Base-by-base conservation (phyloP, 2,888 invertebrate genomes). In the Cepaea hortensis region DNA sequence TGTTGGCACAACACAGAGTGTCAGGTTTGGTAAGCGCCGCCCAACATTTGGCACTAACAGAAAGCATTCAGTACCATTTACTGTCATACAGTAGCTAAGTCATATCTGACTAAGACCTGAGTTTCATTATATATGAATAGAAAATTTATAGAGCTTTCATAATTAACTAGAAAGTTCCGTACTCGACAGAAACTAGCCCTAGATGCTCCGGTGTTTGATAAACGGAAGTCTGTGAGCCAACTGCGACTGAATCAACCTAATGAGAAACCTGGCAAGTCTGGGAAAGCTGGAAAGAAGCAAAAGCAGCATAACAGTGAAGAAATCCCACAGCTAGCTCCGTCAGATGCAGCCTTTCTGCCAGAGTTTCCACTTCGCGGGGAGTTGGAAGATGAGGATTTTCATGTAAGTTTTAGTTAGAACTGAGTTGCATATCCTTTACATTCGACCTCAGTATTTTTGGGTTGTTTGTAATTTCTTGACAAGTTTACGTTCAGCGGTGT, bases 301-400 rank as follows among this genome's bases (percentile, higher is more conserved):
- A 75, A 80, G 65, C 68, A 72, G 50, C 68, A 46, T 9, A 55
- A 6, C 55, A 23, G 48, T 4, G 81, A 87, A 81, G 81, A 75
- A 46, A 48, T 68, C 18, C 81, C 81, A 18, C 81, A 87, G 81
- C 55, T 85, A 11, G 68, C 75, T 5, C 84, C 77, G 96, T 97
- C 92, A 96, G 97, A 98, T 95, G 96, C 97, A 48, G 96, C 97
- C 90, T 98, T 98, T 95, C 95, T 97, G 89, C 98, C 98, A 87
- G 97, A 98, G 95, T 98, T 98, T 94, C 97, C 97, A 92, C 96
- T 97, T 84, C 96, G 96, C 90, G 95, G 96, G 79, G 95, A 96
- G 76, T 94, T 96, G n/a, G 94, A 94, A 76, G 96, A 96, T 91
- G 95, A 95, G 89, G 96, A 95, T 89, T 95, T 95, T 93, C 92